Conservation (phyloP, 2,888 invertebrate genomes). For the Catonia carolina region DNA sequence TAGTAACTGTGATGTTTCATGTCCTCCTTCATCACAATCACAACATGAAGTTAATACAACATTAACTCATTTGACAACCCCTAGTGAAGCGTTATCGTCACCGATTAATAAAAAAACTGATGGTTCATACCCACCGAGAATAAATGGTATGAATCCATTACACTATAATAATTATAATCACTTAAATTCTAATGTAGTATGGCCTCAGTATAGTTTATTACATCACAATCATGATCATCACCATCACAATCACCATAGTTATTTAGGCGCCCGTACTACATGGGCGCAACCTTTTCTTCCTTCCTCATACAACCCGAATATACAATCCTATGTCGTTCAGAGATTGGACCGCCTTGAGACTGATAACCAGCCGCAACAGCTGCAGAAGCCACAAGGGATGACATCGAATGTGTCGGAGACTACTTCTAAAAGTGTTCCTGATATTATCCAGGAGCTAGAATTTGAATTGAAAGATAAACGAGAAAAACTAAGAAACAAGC, state of each 20-base stretch:
- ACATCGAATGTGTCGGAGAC: not conserved
- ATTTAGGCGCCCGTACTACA: not conserved
- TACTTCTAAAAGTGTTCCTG: slow-evolving; percentile 56
- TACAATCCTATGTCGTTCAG: slow-evolving; percentile 24
- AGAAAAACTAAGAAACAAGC: slow-evolving; percentile 7
- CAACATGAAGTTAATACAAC: not conserved
- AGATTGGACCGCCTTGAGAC: slow-evolving; percentile 12
- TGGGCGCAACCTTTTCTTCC: slow-evolving; percentile 8
- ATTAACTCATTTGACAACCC: too few relatives aligned
- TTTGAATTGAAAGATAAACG: slow-evolving; percentile 49
- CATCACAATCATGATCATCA: not conserved
- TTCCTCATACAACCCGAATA: slow-evolving; percentile 8
- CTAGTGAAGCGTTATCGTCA: not conserved
- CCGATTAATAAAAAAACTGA: slow-evolving; percentile 11
- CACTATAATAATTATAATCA: not conserved
- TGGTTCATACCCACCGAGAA: slow-evolving; percentile 15
- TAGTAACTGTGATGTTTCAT: not conserved
- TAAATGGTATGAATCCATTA: slow-evolving; percentile 14
- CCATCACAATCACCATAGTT: not conserved
- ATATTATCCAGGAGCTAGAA: slow-evolving; percentile 67
- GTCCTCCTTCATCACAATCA: slow-evolving; percentile 2
- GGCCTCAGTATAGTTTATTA: slow-evolving; percentile 6
- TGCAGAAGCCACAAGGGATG: too few relatives aligned
- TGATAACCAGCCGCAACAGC: too few relatives aligned
- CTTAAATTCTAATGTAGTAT: slow-evolving; percentile 9